Base-by-base conservation (phyloP, 1,140 invertebrate genomes). In the Drosophila hydei region DNA sequence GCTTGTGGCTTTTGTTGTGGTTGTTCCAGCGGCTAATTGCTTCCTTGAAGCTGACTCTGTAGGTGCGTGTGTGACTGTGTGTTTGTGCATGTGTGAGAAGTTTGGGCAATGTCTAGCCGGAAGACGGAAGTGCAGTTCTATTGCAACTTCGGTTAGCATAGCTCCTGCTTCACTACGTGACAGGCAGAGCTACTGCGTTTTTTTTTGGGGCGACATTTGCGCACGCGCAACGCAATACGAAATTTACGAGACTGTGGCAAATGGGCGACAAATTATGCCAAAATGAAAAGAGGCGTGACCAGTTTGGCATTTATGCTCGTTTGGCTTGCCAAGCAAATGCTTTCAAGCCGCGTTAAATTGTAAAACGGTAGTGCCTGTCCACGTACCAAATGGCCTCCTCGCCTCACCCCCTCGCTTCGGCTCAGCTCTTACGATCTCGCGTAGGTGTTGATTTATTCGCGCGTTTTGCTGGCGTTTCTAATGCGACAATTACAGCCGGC, bases 201-300 rank as follows among this genome's bases (percentile, higher is more conserved):
- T 19, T 7, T 47, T 47, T 48, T 27, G 5, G 70, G 40, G 54
- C 67, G 25, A 79, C 79, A 84, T 84, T 84, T 67, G 80, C 80
- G 80, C 80, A 85, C 81, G 80, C 80, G 80, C 77, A 85, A 16
- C 70, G 50, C 23, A 48, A 12, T 47, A 38, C 6, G 68, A 72
- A 77, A 42, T 87, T 85, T 80, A 87, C 81, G 80, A 77, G 77
- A 77, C 58, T 67, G 58, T 65, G 55, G 47, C 81, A 85, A 85
- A 87, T 87, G 77, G 83, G 77, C 81, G 81, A 85, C 83, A 85
- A 85, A 85, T 81, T 85, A 85, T 85, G 81, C 78, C 81, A 88
- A 67, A 76, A 75, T 75, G 63, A 78, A 88, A 85, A 72, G 75
- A 80, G 83, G 81, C 83, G 81, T 87, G 83, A 85, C 75, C 69